Percentiles rank a stretch among this genome's conserved stretches.
Conservation (phyloP, 1,140 invertebrate genomes). For the Prorops nasuta region DNA sequence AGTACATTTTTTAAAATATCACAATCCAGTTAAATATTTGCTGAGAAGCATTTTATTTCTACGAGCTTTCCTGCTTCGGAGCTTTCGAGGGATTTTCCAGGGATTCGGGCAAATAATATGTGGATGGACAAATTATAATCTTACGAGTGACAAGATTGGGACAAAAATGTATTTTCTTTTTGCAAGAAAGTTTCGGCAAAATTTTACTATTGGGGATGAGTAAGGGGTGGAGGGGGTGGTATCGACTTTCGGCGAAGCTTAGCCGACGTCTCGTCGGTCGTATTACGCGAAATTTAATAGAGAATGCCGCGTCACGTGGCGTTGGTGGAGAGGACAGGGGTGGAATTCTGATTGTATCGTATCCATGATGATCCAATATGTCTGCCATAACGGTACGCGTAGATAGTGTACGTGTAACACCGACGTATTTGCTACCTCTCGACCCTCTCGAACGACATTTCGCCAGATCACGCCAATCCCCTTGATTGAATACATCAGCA, state of each 20-base stretch:
- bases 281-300: conserved; percentile 44
- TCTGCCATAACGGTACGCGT: conserved; percentile 27
- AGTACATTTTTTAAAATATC: too few relatives aligned
- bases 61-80: too few relatives aligned
- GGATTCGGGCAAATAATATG: too few relatives aligned
- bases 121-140: too few relatives aligned
- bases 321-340: conserved; percentile 18
- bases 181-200: too few relatives aligned
- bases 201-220: too few relatives aligned
- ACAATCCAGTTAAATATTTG: too few relatives aligned
- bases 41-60: too few relatives aligned
- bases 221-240: too few relatives aligned
- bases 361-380: conserved; percentile 46
- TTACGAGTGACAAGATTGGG: too few relatives aligned
- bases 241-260: conserved; percentile 7
- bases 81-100: too few relatives aligned
- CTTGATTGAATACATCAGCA: conserved; percentile 40
- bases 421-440: conserved; percentile 12
- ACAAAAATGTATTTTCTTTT: too few relatives aligned
- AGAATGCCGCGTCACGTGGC: conserved; percentile 31
- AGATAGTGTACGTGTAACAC: conserved; percentile 10
- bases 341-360: conserved; percentile 47
- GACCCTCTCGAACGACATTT: conserved; percentile 26
- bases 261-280: conserved; percentile 32
- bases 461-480: conserved; percentile 30